Conservation (phyloP, 2,113 vertebrate species). For the Malurus alboscapulatus region DNA sequence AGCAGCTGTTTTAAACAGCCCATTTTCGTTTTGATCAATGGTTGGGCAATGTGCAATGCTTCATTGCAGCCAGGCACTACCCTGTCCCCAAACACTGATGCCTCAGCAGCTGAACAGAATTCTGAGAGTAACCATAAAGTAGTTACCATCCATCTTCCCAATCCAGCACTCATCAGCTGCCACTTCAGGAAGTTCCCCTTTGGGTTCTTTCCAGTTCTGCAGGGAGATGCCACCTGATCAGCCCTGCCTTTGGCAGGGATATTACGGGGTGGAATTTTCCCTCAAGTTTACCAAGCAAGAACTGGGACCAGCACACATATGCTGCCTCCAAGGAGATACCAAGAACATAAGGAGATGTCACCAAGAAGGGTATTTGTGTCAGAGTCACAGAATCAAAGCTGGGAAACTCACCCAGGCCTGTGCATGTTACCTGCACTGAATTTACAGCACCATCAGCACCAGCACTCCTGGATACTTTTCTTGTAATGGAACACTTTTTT, state of each 20-base stretch:
- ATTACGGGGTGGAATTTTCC: background rate
- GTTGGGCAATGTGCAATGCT: background rate
- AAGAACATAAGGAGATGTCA: background rate
- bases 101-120: background rate
- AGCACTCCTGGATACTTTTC: background rate
- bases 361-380: background rate
- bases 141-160: background rate
- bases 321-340: background rate
- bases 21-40: background rate
- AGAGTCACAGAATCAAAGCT: background rate
- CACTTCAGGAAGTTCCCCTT: background rate
- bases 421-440: accelerated
- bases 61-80: background rate
- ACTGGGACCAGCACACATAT: background rate
- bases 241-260: background rate
- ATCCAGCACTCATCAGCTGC: background rate
- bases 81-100: background rate
- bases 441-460: background rate
- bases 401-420: background rate
- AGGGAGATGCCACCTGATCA: background rate
- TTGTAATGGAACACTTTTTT: accelerated
- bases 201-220: background rate
- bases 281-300: background rate
- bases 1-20: background rate
- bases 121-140: background rate